A percentile compares a stretch with the other conserved stretches of the same genome.
Evolutionary conservation across 2,888 invertebrate species (phyloP).

Genomic region (Mechanitis mazaeus): DNA sequence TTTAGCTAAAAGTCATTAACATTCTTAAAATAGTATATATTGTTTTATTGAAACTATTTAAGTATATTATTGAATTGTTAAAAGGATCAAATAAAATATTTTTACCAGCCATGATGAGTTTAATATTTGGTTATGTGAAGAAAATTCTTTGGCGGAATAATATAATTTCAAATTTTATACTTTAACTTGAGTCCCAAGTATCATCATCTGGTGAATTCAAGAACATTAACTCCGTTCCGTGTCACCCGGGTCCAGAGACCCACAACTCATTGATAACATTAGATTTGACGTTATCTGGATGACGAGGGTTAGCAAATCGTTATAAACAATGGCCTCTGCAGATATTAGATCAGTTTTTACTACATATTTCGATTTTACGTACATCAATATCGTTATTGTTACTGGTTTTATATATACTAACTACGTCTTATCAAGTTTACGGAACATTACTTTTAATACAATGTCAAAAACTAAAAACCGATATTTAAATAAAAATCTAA

Average conservation of each 20-base stretch:
- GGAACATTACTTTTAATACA: not conserved
- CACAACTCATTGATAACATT: slow-evolving; percentile 34
- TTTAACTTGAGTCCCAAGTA: not conserved
- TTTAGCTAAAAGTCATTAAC: too few species aligned
- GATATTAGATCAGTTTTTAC: slow-evolving; percentile 13
- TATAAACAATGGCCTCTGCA: slow-evolving; percentile 25
- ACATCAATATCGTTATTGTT: not conserved
- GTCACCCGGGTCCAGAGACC: slow-evolving; percentile 20
- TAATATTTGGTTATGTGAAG: not conserved
- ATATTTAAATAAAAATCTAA: not conserved
- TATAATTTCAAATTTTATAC: not conserved
- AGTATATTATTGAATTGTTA: too few species aligned
- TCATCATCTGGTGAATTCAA: not conserved
- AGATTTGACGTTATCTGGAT: slow-evolving; percentile 36
- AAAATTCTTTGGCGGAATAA: not conserved
- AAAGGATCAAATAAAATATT: too few species aligned
- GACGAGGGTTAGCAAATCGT: slow-evolving; percentile 35
- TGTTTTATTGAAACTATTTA: too few species aligned
- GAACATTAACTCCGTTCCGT: slow-evolving; percentile 7
- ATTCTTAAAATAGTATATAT: too few species aligned
- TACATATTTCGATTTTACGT: not conserved
- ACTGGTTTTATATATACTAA: too few species aligned
- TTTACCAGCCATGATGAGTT: too few species aligned
- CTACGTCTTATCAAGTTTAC: too few species aligned
- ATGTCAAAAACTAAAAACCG: too few species aligned